Evolutionary conservation across 2,113 vertebrate species (phyloP), one percentile per base, ranked within the genome.

Genomic region (Pygoscelis antarcticus): DNA sequence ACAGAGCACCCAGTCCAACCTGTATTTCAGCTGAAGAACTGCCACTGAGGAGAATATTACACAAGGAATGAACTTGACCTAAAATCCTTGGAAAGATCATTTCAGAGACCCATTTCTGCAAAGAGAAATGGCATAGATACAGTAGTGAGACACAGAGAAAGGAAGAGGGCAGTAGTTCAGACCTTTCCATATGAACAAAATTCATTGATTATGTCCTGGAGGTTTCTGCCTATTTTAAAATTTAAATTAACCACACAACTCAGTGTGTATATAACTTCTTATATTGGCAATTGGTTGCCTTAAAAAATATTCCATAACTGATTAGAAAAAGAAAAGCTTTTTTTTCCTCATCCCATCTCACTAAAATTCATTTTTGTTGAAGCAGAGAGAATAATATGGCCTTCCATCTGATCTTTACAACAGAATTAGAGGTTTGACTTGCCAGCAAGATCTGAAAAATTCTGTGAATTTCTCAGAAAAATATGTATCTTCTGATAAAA

Each of bases 291-390:
- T 92, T 93, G 62, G 14, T 65, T 90, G 21, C 51, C 95, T 92
- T 87, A 93, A 98, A 96, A 93, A 12, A 17, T 65, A 82, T 47
- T 93, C 36, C 27, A 30, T 49, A 51, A 13, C 49, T 95, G 86
- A 93, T 92, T 85, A 83, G 91, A 83, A 96, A 96, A 91, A 94
- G 13, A 72, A 79, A 94, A 84, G 13, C 7, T 14, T 57, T 88
- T 81, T 58, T 34, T 26, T 42, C 42, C 9, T 61, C 10, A 61
- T 1, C 11, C 4, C 34, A 60, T 75, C 70, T 77, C 65, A 95
- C 36, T 78, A 94, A 96, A 91, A 66, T 86, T 85, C 5, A 6
- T 36, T 88, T 95, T 96, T 90, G 62, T 81, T 96, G 76, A 97
- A 96, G 66, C 80, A 64, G 68, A 66, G 70, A 40, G 49, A 92